Evolutionary conservation across 2,888 invertebrate genomes (phyloP).

Genomic region (Trachelus iudaicus): DNA sequence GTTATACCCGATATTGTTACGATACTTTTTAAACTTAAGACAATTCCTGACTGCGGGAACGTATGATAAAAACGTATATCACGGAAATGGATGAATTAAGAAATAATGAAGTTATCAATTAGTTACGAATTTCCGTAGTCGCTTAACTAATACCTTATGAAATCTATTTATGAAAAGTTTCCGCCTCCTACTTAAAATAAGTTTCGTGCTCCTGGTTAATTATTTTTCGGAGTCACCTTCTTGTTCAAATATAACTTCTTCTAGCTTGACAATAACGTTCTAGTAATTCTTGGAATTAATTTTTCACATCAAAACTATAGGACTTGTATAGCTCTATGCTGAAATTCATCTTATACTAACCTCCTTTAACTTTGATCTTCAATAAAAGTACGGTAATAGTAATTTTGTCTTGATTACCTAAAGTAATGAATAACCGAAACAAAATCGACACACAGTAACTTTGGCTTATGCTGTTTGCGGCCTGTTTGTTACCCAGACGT

Average conservation of each 20-base stretch:
- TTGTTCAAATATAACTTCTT: neutral
- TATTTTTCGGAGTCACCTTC: neutral
- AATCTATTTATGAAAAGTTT: neutral
- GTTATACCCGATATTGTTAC: neutral
- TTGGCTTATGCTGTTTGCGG: neutral
- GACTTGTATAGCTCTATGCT: neutral
- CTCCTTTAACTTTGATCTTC: neutral
- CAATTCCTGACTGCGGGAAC: neutral
- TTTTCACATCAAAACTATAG: too few species aligned
- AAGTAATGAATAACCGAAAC: neutral
- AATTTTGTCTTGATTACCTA: neutral
- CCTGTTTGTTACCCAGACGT: neutral
- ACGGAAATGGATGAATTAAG: neutral
- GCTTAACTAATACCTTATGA: neutral
- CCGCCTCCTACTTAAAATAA: neutral
- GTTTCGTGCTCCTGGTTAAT: neutral
- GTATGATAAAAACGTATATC: neutral
- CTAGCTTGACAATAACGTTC: neutral
- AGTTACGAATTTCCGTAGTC: neutral
- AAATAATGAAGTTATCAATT: neutral
- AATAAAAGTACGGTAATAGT: neutral
- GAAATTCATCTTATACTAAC: neutral
- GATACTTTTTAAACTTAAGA: neutral
- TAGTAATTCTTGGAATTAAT: neutral
- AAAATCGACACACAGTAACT: neutral